Evolutionary conservation across 2,888 invertebrate species (phyloP).

Genomic region (Craniophora ligustri): DNA sequence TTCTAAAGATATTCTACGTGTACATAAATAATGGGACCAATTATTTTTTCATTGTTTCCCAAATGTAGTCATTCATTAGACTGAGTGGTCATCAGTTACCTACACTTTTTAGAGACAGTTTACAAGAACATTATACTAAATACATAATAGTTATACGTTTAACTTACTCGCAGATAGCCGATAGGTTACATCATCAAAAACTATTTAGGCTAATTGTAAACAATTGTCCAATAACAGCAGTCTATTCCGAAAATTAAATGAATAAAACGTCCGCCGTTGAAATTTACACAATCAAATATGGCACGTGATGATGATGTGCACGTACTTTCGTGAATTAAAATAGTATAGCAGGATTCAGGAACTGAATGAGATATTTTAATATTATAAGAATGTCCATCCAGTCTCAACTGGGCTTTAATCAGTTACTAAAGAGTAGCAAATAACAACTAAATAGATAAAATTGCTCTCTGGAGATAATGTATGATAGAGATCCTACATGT

Average conservation of each 20-base stretch:
- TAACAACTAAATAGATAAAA: too few relatives aligned
- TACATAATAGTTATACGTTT: background rate
- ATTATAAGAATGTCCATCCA: too few relatives aligned
- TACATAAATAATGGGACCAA: constrained; percentile 17
- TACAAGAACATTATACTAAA: background rate
- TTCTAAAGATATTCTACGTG: background rate
- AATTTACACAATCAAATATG: constrained; percentile 22
- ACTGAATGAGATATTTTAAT: too few relatives aligned
- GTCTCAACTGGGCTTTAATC: too few relatives aligned
- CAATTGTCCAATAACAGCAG: constrained; percentile 42
- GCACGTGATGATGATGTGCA: too few relatives aligned
- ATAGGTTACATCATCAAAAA: constrained; percentile 50
- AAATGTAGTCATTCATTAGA: constrained; percentile 8
- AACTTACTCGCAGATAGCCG: constrained; percentile 16
- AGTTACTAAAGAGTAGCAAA: too few relatives aligned
- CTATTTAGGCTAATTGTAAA: constrained; percentile 51
- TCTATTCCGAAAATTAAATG: constrained; percentile 40
- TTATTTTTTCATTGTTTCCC: constrained; percentile 19
- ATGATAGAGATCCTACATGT: too few relatives aligned
- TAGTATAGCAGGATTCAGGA: too few relatives aligned
- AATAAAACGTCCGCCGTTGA: constrained; percentile 12
- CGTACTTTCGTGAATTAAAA: too few relatives aligned
- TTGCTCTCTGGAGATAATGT: too few relatives aligned
- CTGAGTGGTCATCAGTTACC: background rate
- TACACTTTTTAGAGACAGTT: constrained; percentile 3